Base-by-base conservation (phyloP, 2,888 invertebrate genomes). In the Tetragnatha montana region DNA sequence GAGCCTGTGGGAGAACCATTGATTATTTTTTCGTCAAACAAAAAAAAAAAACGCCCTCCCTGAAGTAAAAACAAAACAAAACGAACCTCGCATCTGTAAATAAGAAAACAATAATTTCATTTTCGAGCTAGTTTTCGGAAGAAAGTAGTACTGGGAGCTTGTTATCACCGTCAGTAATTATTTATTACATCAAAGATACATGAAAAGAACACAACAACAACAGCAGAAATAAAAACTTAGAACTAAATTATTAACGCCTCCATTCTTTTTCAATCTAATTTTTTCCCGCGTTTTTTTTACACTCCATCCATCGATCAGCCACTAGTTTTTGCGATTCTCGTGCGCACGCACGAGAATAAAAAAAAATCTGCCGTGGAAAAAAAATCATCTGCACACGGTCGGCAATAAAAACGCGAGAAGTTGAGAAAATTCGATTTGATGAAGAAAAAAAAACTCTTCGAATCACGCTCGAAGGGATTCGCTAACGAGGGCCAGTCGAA, bases 401-500 rank as follows among this genome's bases (percentile, higher is more conserved):
- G 73, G 81, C 81, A 70, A 81, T 73, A 84, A 84, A 69, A 75
- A 76, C 17, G 76, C 19, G 84, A 76, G 76, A 84, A 60, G 84
- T 84, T 84, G 68, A 35, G 17, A 68, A 76, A 84, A 76, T 84
- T 84, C 69, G 84, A 84, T 84, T 84, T 84, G 17, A 70, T 47
- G 21, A 49, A 79, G 73, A 68, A 76, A 76, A 10, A 78, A 70
- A 49, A 74, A 73, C 22, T 22, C 47, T 75, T 70, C 19, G 51
- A 76, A 81, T 80, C 89, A 89, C 81, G 89, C 89, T 85, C 71
- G 47, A 60, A 85, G 81, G 51, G 50, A 76, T 50, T 51, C 14
- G 71, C 85, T 89, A 89, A 89, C 89, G 89, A 89, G 89, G 74
- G 22, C 74, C 50, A 60, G 75, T 81, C 68, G 75, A 35, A 81